Percentiles rank a stretch among this genome's conserved stretches.
Evolutionary conservation across 1,140 invertebrate species (phyloP).

Genomic region (Manduca sexta): DNA sequence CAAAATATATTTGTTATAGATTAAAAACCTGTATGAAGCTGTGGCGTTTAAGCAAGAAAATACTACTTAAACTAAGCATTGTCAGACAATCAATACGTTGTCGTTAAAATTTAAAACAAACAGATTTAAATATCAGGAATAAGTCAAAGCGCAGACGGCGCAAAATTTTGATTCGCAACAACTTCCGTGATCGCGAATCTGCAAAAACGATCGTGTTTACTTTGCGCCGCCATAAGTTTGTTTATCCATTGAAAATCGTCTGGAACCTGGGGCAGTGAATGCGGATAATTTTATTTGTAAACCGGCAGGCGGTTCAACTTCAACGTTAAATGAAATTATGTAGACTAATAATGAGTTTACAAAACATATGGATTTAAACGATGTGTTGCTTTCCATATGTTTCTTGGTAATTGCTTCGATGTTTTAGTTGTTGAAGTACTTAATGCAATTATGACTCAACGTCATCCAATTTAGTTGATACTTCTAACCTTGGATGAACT

Average conservation of each 20-base stretch:
- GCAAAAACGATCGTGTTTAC: conserved; percentile 58
- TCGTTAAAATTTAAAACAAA: too few species aligned
- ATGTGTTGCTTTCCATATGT: conserved; percentile 10
- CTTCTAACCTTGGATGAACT: too few species aligned
- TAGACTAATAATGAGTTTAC: conserved; percentile 33
- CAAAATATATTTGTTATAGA: too few species aligned
- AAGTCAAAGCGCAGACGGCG: conserved; percentile 13
- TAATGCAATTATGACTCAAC: too few species aligned
- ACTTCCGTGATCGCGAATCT: conserved; percentile 32
- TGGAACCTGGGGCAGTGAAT: conserved; percentile 38
- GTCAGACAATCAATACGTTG: too few species aligned
- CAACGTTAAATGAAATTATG: conserved; percentile 36
- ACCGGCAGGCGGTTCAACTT: conserved; percentile 36
- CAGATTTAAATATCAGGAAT: too few species aligned
- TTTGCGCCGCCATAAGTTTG: conserved; percentile 48
- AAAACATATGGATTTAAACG: conserved; percentile 13
- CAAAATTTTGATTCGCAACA: conserved; percentile 42
- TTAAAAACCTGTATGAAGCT: too few species aligned
- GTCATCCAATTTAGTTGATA: too few species aligned
- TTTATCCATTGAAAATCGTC: conserved; percentile 53
- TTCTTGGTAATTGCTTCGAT: too few species aligned
- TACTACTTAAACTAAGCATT: too few species aligned
- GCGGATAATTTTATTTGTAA: conserved; percentile 48
- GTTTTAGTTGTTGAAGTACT: too few species aligned
- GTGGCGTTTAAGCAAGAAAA: too few species aligned